Conservation (phyloP, 2,888 invertebrate genomes). For the Stictocephala bisonia region DNA sequence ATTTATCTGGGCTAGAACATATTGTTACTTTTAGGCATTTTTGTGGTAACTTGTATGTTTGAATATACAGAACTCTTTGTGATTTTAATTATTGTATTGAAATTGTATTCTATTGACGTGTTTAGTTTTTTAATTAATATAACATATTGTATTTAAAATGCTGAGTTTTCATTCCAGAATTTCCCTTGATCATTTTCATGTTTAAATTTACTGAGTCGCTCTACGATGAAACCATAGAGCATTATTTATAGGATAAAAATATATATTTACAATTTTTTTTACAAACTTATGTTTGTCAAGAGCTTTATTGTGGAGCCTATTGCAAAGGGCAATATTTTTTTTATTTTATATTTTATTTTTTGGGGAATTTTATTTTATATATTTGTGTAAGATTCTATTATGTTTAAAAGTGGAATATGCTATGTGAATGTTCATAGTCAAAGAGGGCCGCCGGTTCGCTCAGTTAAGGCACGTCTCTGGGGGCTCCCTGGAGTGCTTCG, state of each 20-base stretch:
- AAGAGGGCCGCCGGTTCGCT: too few species aligned
- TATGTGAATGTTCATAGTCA: too few species aligned
- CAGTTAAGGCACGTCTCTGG: too few species aligned
- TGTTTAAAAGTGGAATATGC: too few species aligned
- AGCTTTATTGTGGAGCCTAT: too few species aligned
- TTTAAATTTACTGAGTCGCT: conserved; percentile 10
- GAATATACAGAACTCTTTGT: conserved; percentile 19
- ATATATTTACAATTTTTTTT: conserved; percentile 6
- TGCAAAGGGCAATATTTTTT: too few species aligned
- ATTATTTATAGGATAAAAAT: too few species aligned
- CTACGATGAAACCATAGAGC: conserved; percentile 10
- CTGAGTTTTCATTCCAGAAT: conserved; percentile 13
- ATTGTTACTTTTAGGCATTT: conserved; percentile 24
- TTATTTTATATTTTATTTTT: too few species aligned
- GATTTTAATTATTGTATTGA: conserved; percentile 27
- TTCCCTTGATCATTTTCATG: conserved; percentile 12
- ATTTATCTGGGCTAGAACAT: conserved; percentile 29
- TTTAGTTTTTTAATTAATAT: conserved; percentile 15
- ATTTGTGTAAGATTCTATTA: too few species aligned
- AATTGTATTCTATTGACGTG: conserved; percentile 22
- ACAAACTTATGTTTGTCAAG: too few species aligned
- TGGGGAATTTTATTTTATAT: too few species aligned
- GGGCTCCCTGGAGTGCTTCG: too few species aligned
- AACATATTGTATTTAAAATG: conserved; percentile 16
- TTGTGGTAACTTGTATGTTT: conserved; percentile 33